Evolutionary conservation across 2,797 vertebrate genomes (phyloP), one percentile per base, ranked within the genome.

Genomic region (Gallirallus australis): DNA sequence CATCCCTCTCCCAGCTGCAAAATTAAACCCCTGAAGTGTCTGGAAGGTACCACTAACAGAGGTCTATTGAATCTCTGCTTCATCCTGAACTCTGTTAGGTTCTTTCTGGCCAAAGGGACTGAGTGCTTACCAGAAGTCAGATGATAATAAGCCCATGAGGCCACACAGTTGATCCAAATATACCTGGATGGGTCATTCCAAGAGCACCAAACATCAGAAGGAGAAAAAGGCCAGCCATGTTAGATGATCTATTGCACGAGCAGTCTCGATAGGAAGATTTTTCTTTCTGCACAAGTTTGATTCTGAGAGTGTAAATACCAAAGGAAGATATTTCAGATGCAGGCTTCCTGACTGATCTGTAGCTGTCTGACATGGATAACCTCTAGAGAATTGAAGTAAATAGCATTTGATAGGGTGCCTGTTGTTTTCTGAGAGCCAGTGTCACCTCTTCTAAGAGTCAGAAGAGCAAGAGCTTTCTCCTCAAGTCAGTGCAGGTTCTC

Each of bases 271-370:
- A 66, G 30, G 27, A 68, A 28, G 24, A 27, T 31, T 83, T 83
- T 89, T 47, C 24, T 71, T 86, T 50, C 31, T 79, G 48, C 12
- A 12, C 5, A 66, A 37, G 19, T 78, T 81, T 83, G 64, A 66
- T 37, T 88, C 71, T 68, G 48, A 75, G 61, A 68, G 33, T 64
- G 48, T 66, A 93, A 96, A 95, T 85, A 68, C 18, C 72, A 86
- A 92, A 92, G 40, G 7, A 78, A 86, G 53, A 31, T 28, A 83
- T 70, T 95, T 89, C 39, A n/a, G 13, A 11, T 71, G 35, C 31
- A n/a, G 16, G 7, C 6, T 70, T 70, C 21, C 42, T 80, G 48
- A 63, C 64, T 77, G 60, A 77, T 59, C 27, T 59, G 24, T 39
- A 63, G 65, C 64, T 81, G 60, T 63, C 52, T 70, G 69, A 71